These are phyloP conservation scores for Himalopsyche kuldschensis DNA, from an alignment of 2,888 invertebrate species.

Conservation along the genomic window DNA sequence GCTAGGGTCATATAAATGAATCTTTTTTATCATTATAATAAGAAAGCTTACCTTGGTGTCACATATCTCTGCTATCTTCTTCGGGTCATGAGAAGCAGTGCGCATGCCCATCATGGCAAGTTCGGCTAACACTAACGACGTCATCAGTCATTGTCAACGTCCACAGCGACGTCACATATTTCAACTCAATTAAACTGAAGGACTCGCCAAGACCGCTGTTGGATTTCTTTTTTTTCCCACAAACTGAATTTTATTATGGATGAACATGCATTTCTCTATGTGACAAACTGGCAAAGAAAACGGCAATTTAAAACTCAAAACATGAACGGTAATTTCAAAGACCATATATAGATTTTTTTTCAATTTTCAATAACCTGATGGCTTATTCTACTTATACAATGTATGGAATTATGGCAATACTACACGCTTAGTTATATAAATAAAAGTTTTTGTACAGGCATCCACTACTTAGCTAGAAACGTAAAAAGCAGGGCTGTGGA, in stretches of 20 bases:
- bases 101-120: not conserved
- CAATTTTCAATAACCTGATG: too few relatives aligned
- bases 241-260: not conserved
- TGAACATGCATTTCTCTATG: not conserved
- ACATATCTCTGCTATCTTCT: not conserved
- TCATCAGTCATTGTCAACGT: constrained; percentile 28
- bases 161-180: constrained; percentile 21
- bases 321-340: too few relatives aligned
- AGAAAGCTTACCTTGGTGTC: not conserved
- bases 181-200: constrained; percentile 28
- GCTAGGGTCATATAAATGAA: too few relatives aligned
- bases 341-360: too few relatives aligned
- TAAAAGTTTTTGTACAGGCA: too few relatives aligned
- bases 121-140: constrained; percentile 10
- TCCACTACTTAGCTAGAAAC: too few relatives aligned
- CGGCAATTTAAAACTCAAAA: not conserved
- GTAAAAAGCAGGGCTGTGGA: too few relatives aligned
- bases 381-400: too few relatives aligned
- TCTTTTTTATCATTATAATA: too few relatives aligned
- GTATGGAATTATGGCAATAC: too few relatives aligned
- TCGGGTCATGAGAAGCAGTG: not conserved
- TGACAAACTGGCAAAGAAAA: not conserved
- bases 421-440: too few relatives aligned
- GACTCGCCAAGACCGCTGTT: not conserved
- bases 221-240: not conserved